A percentile compares a stretch with the other conserved stretches of the same genome.
phyloP scores from a whole-genome alignment of 2,113 vertebrate species.

The Argyrosomus japonicus region DNA sequence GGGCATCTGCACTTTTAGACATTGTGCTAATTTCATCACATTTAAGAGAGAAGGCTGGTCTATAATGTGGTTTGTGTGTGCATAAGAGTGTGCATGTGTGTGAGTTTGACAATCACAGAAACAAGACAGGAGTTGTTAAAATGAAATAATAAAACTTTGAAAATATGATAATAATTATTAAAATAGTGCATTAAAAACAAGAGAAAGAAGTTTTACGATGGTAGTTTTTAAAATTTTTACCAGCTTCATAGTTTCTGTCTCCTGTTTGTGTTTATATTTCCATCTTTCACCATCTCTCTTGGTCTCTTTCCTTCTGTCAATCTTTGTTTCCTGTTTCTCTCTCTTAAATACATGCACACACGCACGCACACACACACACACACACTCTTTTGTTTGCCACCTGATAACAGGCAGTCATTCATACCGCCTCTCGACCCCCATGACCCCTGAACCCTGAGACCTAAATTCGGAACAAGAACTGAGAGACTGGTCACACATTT shows the following conservation, averaged over 20 bases:
- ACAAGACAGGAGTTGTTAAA: neutral
- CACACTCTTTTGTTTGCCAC: slow-evolving; percentile 64
- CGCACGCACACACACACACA: neutral
- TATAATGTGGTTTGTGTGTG: neutral
- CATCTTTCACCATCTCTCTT: slow-evolving; percentile 2
- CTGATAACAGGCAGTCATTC: slow-evolving; percentile 76
- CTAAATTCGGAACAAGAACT: slow-evolving; percentile 73
- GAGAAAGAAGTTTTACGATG: neutral
- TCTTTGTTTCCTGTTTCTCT: slow-evolving; percentile 52
- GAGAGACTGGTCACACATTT: slow-evolving; percentile 57
- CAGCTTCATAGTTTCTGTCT: slow-evolving; percentile 3
- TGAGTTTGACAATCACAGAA: neutral
- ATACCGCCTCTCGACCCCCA: slow-evolving; percentile 59
- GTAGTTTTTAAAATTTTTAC: too few relatives aligned
- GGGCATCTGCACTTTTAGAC: neutral
- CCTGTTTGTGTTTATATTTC: slow-evolving; percentile 29
- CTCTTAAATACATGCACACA: slow-evolving; percentile 12
- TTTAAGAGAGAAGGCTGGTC: too few relatives aligned
- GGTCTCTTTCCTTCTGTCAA: slow-evolving; percentile 41
- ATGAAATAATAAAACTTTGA: too few relatives aligned
- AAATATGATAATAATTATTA: neutral
- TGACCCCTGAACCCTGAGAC: slow-evolving; percentile 69
- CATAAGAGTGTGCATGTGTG: neutral
- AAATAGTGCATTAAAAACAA: neutral
- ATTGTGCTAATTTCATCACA: neutral